Evolutionary conservation across 30 jellyfish, hydroid and myxozoan species (phyloP).

Genomic region (Pseudorhiza aurosa): DNA sequence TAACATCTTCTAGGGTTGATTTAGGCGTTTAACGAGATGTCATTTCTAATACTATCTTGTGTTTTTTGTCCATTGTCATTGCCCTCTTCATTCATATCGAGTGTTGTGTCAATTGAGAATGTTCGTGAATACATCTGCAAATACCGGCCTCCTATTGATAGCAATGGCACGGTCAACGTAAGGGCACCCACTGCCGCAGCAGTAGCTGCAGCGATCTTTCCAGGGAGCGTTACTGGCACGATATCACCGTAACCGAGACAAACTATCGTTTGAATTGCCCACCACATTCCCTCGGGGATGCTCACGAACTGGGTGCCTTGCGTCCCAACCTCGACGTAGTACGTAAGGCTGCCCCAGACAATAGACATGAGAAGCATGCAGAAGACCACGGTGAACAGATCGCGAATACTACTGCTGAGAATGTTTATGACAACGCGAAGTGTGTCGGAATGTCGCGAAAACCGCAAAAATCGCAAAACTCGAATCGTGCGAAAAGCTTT

Average conservation of each 20-base stretch:
- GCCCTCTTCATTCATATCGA: constrained; percentile 16
- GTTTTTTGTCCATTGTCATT: background rate
- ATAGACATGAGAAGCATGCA: constrained; percentile 63
- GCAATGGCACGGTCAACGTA: constrained; percentile 77
- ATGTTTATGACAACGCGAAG: constrained; percentile 64
- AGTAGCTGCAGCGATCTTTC: constrained; percentile 73
- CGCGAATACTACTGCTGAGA: constrained; percentile 66
- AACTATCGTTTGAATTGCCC: constrained; percentile 84
- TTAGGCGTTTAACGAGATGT: too few relatives aligned
- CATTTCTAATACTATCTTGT: too few relatives aligned
- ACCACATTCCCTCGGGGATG: constrained; percentile 86
- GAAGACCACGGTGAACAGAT: constrained; percentile 56
- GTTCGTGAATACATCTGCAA: constrained; percentile 57
- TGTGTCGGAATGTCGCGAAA: constrained; percentile 68
- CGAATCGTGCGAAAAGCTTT: constrained; percentile 75
- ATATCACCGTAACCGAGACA: constrained; percentile 90
- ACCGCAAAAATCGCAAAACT: constrained; percentile 75
- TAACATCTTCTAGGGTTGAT: too few relatives aligned
- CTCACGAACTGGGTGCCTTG: constrained; percentile 54
- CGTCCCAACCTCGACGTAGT: constrained; percentile 60
- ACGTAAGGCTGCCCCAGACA: constrained; percentile 76
- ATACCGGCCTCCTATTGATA: constrained; percentile 75
- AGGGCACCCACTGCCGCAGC: constrained; percentile 81
- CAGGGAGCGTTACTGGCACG: constrained; percentile 78
- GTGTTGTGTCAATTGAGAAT: constrained; percentile 23